Evolutionary conservation across 2,113 vertebrate genomes (phyloP).

Genomic region (Holacanthus passer): DNA sequence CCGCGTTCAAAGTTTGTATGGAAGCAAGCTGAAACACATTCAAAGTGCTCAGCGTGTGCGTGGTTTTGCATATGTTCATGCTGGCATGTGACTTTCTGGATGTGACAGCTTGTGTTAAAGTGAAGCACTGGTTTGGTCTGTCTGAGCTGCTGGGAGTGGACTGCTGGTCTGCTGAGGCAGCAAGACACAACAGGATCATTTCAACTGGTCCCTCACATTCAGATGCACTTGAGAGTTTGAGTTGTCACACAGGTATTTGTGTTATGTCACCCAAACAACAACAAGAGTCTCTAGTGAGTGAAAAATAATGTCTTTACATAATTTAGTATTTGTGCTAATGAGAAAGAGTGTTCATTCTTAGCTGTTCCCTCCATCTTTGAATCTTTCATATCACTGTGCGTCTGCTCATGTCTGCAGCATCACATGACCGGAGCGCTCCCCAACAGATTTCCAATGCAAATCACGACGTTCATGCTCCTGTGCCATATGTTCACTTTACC

Average conservation of each 20-base stretch:
- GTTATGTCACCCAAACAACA: neutral
- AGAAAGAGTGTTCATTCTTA: neutral
- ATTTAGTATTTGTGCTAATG: neutral
- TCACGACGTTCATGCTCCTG: neutral
- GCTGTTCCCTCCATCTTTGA: neutral
- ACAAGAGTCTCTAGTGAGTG: neutral
- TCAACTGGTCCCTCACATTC: slow-evolving; percentile 16
- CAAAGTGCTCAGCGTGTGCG: neutral
- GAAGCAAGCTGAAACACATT: slow-evolving; percentile 39
- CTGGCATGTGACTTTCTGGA: slow-evolving; percentile 20
- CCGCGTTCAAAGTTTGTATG: neutral
- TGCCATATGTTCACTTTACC: slow-evolving; percentile 81
- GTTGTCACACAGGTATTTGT: slow-evolving; percentile 17
- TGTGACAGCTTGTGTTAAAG: slow-evolving; percentile 9
- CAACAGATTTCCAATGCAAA: slow-evolving; percentile 70
- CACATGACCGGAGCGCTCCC: slow-evolving; percentile 12
- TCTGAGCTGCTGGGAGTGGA: slow-evolving; percentile 23
- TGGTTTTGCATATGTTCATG: slow-evolving; percentile 33
- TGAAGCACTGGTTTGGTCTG: slow-evolving; percentile 39
- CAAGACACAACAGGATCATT: slow-evolving; percentile 26
- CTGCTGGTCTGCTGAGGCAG: slow-evolving; percentile 8
- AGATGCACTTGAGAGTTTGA: neutral
- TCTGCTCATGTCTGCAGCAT: neutral
- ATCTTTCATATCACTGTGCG: neutral
- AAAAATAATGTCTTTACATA: neutral